phyloP scores from a whole-genome alignment of 1,140 invertebrate genomes.

The Ooceraea biroi region DNA sequence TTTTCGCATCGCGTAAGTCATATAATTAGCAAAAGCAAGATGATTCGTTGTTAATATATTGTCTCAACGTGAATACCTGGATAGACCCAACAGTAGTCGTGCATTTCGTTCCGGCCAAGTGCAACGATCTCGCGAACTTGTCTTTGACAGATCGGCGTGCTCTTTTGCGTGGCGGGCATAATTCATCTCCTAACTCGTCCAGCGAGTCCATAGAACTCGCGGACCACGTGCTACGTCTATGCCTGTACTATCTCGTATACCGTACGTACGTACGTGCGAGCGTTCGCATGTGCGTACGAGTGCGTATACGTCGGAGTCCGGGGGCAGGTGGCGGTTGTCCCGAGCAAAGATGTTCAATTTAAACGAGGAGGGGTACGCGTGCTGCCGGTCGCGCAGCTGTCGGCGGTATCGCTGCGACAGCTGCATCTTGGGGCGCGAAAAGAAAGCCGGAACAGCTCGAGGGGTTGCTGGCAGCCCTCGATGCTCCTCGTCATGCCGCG shows the following conservation, averaged over 20 bases:
- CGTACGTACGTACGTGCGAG: background rate
- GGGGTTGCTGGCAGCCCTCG: background rate
- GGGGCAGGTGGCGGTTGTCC: slow-evolving; percentile 75
- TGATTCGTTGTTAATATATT: background rate
- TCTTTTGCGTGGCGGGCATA: slow-evolving; percentile 44
- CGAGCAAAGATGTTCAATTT: slow-evolving; percentile 76
- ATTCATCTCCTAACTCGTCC: slow-evolving; percentile 60
- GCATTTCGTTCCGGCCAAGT: slow-evolving; percentile 1
- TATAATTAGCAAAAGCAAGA: background rate
- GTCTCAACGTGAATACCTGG: background rate
- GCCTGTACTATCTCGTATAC: too few relatives aligned
- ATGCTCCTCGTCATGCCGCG: background rate
- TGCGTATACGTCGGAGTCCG: slow-evolving; percentile 28
- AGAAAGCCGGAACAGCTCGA: slow-evolving; percentile 39
- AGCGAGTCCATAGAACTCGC: background rate
- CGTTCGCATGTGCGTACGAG: background rate
- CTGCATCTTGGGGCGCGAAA: slow-evolving; percentile 76
- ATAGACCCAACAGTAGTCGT: background rate
- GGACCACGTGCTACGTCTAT: slow-evolving; percentile 49
- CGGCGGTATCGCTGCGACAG: slow-evolving; percentile 75
- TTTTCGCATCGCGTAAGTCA: background rate
- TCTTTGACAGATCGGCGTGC: slow-evolving; percentile 58
- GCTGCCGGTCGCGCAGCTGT: slow-evolving; percentile 77
- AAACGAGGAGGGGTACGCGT: slow-evolving; percentile 74
- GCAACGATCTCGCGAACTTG: slow-evolving; percentile 41